Conservation (phyloP, 2,888 invertebrate genomes). For the Baronia brevicornis region DNA sequence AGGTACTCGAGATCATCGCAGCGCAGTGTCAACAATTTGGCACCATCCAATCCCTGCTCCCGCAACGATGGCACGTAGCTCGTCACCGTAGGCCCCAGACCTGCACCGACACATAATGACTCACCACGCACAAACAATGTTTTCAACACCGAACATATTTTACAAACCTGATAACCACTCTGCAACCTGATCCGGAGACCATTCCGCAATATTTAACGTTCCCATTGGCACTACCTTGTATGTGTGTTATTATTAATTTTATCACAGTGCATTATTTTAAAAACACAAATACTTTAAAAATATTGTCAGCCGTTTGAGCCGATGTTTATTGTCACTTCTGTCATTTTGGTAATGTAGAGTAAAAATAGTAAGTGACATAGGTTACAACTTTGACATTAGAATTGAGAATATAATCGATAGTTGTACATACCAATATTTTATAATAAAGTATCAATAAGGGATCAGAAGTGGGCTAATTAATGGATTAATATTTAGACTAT, state of each 20-base stretch:
- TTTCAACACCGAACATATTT: conserved; percentile 25
- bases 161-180: conserved; percentile 90
- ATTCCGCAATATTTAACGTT: conserved; percentile 82
- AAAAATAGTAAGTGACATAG: too few relatives aligned
- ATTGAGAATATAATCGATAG: too few relatives aligned
- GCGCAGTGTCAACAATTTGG: conserved; percentile 87
- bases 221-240: conserved; percentile 36
- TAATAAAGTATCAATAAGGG: too few relatives aligned
- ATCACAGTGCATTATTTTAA: conserved; percentile 35
- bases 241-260: conserved; percentile 3
- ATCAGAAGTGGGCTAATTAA: too few relatives aligned
- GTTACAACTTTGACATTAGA: too few relatives aligned
- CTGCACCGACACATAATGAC: conserved; percentile 55
- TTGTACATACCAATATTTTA: too few relatives aligned
- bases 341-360: too few relatives aligned
- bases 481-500: too few relatives aligned
- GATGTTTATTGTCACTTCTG: conserved; percentile 14
- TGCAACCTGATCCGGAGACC: conserved; percentile 92
- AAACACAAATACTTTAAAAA: conserved; percentile 22
- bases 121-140: conserved; percentile 24
- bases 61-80: conserved; percentile 88
- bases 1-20: conserved; percentile 92
- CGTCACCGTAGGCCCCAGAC: conserved; percentile 85
- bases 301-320: conserved; percentile 9
- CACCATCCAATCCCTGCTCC: conserved; percentile 87